Percentiles rank a stretch among this genome's conserved stretches.
These are phyloP conservation scores for Eupelmus urozonus DNA, from an alignment of 2,888 invertebrate species.

Conservation along the genomic window DNA sequence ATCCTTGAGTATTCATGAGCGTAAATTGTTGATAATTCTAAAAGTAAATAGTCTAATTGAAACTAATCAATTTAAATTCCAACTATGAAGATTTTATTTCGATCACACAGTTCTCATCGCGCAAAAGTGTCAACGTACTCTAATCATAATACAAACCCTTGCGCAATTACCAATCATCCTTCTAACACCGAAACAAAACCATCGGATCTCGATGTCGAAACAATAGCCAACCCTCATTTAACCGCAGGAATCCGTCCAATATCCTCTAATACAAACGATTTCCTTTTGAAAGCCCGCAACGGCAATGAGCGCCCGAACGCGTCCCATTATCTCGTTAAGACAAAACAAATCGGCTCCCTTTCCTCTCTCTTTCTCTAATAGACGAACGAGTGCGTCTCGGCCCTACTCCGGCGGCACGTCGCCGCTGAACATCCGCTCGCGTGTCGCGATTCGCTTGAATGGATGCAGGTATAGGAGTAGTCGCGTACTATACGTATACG, in stretches of 20 bases:
- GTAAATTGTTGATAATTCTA: too few species aligned
- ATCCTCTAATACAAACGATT: conserved; percentile 4
- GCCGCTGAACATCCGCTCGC: conserved; percentile 46
- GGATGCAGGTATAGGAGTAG: conserved; percentile 4
- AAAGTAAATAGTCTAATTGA: too few species aligned
- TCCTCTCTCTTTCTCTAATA: conserved; percentile 27
- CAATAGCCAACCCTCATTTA: too few species aligned
- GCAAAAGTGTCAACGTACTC: too few species aligned
- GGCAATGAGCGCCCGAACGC: neutral
- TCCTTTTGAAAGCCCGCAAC: conserved; percentile 2
- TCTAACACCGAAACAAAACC: too few species aligned
- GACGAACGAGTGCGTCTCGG: neutral
- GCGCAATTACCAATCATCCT: too few species aligned
- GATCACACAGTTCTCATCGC: too few species aligned
- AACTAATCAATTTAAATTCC: too few species aligned
- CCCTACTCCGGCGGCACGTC: neutral
- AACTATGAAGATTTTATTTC: too few species aligned
- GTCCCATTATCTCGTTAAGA: conserved; percentile 39
- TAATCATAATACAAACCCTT: too few species aligned
- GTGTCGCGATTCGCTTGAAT: conserved; percentile 48
- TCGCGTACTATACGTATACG: conserved; percentile 8
- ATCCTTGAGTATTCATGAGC: too few species aligned
- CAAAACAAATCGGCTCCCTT: conserved; percentile 33
- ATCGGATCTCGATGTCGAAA: too few species aligned
- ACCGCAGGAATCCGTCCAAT: neutral